Evolutionary conservation across 1,140 invertebrate species (phyloP).

Genomic region (Pinna nobilis): DNA sequence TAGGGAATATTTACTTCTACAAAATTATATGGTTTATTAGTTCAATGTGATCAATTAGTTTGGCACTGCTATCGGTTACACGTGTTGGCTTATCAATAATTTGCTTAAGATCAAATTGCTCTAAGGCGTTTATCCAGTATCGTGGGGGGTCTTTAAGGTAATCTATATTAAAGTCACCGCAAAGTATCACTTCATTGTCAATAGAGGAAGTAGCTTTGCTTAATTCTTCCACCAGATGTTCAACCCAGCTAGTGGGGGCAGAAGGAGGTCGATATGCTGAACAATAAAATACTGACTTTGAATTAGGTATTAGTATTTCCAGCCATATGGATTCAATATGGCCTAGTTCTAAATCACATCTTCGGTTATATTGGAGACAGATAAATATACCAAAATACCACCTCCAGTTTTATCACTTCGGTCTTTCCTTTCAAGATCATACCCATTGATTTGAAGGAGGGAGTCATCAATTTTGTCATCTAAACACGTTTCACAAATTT

Average conservation of each 20-base stretch:
- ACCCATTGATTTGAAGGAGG: background rate
- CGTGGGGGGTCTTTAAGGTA: background rate
- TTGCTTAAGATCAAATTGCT: background rate
- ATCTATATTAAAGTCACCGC: conserved; percentile 1
- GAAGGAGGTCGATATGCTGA: background rate
- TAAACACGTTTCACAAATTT: background rate
- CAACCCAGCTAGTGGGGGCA: background rate
- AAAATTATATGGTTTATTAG: background rate
- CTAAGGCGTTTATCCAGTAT: background rate
- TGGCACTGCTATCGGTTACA: background rate
- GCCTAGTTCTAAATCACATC: background rate
- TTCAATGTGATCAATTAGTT: background rate
- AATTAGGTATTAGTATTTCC: background rate
- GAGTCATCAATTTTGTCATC: conserved; percentile 1
- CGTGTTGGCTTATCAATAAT: background rate
- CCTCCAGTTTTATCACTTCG: background rate
- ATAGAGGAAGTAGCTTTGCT: background rate
- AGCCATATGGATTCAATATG: background rate
- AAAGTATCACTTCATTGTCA: background rate
- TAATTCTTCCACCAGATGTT: background rate
- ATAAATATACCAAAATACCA: background rate
- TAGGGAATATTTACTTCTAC: background rate
- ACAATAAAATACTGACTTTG: background rate
- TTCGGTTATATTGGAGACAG: background rate
- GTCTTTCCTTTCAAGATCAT: conserved; percentile 1